phyloP scores from a whole-genome alignment of 1,140 invertebrate genomes.

The Drosophila sproati region DNA sequence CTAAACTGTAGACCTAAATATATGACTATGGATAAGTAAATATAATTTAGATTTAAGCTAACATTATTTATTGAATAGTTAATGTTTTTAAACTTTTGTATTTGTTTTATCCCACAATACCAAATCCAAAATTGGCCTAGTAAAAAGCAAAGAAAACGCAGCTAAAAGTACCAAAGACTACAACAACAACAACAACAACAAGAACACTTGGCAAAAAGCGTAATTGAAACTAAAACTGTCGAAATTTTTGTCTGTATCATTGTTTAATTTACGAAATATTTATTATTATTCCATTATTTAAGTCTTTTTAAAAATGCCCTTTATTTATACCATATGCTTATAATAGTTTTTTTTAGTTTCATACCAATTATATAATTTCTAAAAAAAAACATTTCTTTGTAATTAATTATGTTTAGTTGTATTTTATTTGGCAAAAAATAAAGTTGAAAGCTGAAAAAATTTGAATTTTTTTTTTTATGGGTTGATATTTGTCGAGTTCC shows the following conservation, averaged over 20 bases:
- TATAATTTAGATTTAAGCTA: constrained; percentile 39
- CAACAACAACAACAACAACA: constrained; percentile 34
- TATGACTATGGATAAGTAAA: constrained; percentile 20
- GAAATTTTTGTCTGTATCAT: constrained; percentile 60
- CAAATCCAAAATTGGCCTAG: constrained; percentile 70
- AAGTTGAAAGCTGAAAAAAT: constrained; percentile 67
- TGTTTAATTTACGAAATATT: constrained; percentile 34
- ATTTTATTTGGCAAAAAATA: constrained; percentile 63
- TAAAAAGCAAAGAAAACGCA: constrained; percentile 61
- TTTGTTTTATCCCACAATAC: constrained; percentile 50
- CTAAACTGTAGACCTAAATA: constrained; percentile 26
- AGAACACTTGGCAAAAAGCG: constrained; percentile 49
- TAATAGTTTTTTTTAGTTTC: constrained; percentile 18
- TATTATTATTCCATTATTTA: constrained; percentile 34
- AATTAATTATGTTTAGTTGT: constrained; percentile 49
- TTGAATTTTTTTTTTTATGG: background rate
- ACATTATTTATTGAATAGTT: constrained; percentile 56
- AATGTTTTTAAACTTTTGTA: constrained; percentile 48
- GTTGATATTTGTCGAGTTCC: background rate
- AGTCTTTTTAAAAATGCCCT: constrained; percentile 11
- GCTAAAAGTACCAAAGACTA: constrained; percentile 84
- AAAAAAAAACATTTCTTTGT: constrained; percentile 52
- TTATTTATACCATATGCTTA: constrained; percentile 4
- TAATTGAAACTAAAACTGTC: constrained; percentile 46
- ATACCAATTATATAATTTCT: constrained; percentile 41